phyloP scores from a whole-genome alignment of 1,140 invertebrate species.

The Micrasema minimum region DNA sequence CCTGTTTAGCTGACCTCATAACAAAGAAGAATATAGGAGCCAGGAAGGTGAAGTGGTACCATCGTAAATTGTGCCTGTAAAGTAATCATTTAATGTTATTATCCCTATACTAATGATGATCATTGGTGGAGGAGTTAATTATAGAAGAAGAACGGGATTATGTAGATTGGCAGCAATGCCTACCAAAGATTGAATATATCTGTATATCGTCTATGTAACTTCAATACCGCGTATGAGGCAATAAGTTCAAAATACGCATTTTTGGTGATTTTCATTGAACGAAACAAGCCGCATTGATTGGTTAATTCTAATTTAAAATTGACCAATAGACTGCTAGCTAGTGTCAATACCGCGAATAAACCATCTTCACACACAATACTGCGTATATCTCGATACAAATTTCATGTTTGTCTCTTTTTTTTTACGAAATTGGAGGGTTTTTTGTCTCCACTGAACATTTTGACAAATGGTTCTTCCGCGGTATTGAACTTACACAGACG shows the following conservation, averaged over 20 bases:
- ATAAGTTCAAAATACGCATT: too few species aligned
- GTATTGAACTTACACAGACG: too few species aligned
- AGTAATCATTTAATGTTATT: background rate
- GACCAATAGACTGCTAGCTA: background rate
- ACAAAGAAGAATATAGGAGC: conserved; percentile 75
- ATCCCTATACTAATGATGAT: background rate
- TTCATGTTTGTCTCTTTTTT: too few species aligned
- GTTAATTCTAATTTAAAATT: background rate
- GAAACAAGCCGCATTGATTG: too few species aligned
- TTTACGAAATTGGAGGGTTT: too few species aligned
- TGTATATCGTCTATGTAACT: too few species aligned
- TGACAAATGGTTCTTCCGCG: too few species aligned
- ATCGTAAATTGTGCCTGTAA: conserved; percentile 73
- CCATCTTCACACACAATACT: too few species aligned
- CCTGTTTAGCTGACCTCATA: conserved; percentile 77
- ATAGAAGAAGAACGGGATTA: background rate
- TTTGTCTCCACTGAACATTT: too few species aligned
- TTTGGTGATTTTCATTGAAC: too few species aligned
- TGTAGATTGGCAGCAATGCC: background rate
- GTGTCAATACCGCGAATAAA: background rate
- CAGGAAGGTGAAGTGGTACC: conserved; percentile 77
- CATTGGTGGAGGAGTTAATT: background rate
- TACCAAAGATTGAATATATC: background rate
- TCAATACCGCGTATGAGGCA: too few species aligned
- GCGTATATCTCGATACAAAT: too few species aligned